phyloP scores from a whole-genome alignment of 37 sponge, comb jelly and placozoan species.

The Hexactinellida sp. region DNA sequence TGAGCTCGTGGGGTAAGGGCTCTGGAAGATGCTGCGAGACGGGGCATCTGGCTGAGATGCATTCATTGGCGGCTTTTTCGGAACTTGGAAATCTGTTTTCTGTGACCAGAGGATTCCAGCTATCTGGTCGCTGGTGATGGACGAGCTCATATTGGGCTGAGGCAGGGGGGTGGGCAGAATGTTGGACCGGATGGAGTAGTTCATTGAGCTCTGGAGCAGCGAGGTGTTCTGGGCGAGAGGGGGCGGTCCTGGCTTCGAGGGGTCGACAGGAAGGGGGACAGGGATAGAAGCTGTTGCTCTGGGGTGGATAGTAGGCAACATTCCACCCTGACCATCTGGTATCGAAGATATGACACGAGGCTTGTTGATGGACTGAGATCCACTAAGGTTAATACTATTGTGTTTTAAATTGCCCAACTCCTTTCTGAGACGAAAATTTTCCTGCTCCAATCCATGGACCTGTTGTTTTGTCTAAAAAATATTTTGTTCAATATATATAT shows the following conservation, averaged over 20 bases:
- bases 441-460: neutral
- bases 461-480: neutral
- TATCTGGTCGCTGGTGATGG: neutral
- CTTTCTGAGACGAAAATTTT: neutral
- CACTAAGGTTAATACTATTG: neutral
- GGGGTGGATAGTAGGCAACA: neutral
- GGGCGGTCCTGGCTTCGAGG: neutral
- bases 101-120: constrained; percentile 12
- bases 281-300: neutral
- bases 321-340: constrained; percentile 8
- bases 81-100: neutral
- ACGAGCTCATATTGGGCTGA: neutral
- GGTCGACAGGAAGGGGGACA: neutral
- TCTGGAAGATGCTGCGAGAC: neutral
- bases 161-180: neutral
- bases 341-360: neutral
- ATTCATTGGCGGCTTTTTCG: neutral
- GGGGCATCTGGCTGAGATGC: neutral
- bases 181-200: neutral
- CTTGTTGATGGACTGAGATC: neutral
- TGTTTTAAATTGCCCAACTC: constrained; percentile 4
- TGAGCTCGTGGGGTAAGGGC: neutral
- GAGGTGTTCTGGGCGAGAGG: constrained; percentile 4
- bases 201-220: neutral
- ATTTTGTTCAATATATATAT: neutral